Evolutionary conservation across 2,113 vertebrate species (phyloP).

Genomic region (Eidolon helvum): DNA sequence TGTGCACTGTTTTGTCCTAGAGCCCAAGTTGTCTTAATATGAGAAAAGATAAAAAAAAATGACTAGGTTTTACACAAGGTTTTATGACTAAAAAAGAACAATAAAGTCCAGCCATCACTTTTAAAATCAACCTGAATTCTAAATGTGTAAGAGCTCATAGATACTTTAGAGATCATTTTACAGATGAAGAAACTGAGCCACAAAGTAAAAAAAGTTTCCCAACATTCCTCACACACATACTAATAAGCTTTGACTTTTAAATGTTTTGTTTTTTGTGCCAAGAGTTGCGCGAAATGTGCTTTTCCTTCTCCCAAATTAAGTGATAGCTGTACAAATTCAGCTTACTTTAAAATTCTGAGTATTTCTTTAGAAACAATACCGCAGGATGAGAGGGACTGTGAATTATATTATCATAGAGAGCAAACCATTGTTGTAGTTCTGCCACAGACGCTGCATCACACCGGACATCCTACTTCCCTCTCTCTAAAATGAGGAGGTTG

Average conservation of each 20-base stretch:
- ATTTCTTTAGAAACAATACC: neutral
- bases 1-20: neutral
- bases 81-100: neutral
- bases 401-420: neutral
- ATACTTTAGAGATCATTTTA: neutral
- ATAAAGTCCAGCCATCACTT: neutral
- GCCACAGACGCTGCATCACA: neutral
- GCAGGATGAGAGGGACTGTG: neutral
- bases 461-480: neutral
- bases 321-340: neutral
- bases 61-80: neutral
- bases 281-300: neutral
- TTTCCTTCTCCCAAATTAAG: neutral
- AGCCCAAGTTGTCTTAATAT: neutral
- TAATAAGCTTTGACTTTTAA: neutral
- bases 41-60: neutral
- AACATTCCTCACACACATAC: neutral
- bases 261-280: neutral
- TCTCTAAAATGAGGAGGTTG: neutral
- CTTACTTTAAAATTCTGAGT: neutral
- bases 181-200: neutral
- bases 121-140: neutral
- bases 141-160: neutral
- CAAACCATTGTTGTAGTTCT: neutral
- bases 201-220: neutral